phyloP scores from a whole-genome alignment of 2,888 invertebrate genomes.

The Helicoverpa assulta region DNA sequence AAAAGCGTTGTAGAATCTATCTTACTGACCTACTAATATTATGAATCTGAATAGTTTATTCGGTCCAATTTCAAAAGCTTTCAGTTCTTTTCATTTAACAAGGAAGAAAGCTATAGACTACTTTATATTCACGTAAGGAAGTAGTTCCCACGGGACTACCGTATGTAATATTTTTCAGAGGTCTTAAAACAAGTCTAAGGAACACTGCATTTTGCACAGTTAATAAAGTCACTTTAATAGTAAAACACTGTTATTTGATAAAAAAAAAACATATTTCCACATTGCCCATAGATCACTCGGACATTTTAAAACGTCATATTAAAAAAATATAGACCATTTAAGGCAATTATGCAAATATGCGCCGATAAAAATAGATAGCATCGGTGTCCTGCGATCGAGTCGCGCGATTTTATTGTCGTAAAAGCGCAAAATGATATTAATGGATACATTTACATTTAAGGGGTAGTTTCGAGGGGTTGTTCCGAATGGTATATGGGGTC shows the following conservation, averaged over 20 bases:
- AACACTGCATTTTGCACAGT: no score
- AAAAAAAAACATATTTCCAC: conserved; percentile 2
- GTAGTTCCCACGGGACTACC: no score
- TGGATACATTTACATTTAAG: conserved; percentile 81
- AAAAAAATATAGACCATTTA: conserved; percentile 64
- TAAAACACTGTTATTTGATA: background rate
- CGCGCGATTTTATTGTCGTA: conserved; percentile 77
- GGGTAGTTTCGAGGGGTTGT: conserved; percentile 59
- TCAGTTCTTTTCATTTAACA: no score
- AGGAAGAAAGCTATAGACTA: no score
- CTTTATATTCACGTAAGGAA: no score
- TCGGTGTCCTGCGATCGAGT: conserved; percentile 78
- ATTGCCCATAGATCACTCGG: conserved; percentile 30
- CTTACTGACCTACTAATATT: no score
- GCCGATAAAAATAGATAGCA: conserved; percentile 78
- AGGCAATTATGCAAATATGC: conserved; percentile 82
- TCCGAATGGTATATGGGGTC: conserved; percentile 43
- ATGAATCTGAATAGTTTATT: no score
- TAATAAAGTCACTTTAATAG: background rate
- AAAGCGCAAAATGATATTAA: conserved; percentile 84
- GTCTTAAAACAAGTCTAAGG: no score
- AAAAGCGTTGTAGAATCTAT: no score
- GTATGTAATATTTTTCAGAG: background rate
- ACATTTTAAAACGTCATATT: conserved; percentile 37
- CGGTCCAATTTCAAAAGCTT: no score